Evolutionary conservation across 2,113 vertebrate species (phyloP).

Genomic region (Paracanthobrama guichenoti): DNA sequence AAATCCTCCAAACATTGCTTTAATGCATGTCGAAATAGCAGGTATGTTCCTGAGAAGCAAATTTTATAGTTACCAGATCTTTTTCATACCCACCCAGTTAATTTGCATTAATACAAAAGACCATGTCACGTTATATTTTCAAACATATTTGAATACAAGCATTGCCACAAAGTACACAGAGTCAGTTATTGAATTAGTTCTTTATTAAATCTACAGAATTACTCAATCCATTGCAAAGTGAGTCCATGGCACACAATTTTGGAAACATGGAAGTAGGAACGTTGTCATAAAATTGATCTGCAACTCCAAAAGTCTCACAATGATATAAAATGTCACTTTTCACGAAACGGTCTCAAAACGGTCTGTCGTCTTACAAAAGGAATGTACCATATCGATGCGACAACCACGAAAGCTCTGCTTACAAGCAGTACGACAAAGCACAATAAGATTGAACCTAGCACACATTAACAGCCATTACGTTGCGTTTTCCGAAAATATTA

Average conservation of each 20-base stretch:
- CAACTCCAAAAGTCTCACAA: slow-evolving; percentile 62
- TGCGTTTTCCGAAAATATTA: slow-evolving; percentile 48
- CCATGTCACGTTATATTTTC: not conserved
- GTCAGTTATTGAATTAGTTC: slow-evolving; percentile 52
- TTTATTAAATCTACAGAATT: slow-evolving; percentile 78
- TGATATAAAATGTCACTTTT: slow-evolving; percentile 66
- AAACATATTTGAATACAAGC: not conserved
- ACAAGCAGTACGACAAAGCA: slow-evolving; percentile 34
- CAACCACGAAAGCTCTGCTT: slow-evolving; percentile 35
- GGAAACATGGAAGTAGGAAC: slow-evolving; percentile 58
- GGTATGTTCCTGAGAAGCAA: not conserved
- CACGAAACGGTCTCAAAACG: slow-evolving; percentile 63
- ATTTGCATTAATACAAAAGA: not conserved
- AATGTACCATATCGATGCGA: slow-evolving; percentile 61
- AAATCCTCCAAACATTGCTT: slow-evolving; percentile 12
- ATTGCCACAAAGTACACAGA: not conserved
- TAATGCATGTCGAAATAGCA: not conserved
- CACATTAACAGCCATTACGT: slow-evolving; percentile 37
- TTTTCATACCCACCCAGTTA: not conserved
- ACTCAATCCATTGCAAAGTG: slow-evolving; percentile 69
- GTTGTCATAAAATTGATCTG: slow-evolving; percentile 53
- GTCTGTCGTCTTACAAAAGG: slow-evolving; percentile 66
- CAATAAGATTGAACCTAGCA: slow-evolving; percentile 38
- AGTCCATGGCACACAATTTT: slow-evolving; percentile 60
- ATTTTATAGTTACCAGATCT: not conserved